These are phyloP conservation scores for Epinephelus awoara DNA, from an alignment of 2,797 vertebrate species.

Conservation along the genomic window DNA sequence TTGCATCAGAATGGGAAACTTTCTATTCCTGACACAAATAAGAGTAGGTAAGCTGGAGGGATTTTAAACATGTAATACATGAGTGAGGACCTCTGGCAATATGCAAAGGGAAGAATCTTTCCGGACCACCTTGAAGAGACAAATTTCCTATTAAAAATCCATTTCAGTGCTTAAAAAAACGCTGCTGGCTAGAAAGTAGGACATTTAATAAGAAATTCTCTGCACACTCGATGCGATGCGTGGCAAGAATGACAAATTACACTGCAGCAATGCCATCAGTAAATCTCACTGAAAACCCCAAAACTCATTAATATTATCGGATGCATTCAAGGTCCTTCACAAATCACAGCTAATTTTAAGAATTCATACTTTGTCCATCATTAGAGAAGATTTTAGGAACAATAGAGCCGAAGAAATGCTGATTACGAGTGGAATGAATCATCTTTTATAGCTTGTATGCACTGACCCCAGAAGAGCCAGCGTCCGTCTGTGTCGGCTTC, in stretches of 20 bases:
- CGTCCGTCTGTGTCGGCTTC: not conserved
- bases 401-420: slow-evolving; percentile 4
- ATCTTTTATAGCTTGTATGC: not conserved
- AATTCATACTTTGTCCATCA: slow-evolving; percentile 11
- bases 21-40: slow-evolving; percentile 12
- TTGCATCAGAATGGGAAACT: slow-evolving; percentile 30
- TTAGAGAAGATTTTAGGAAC: slow-evolving; percentile 25
- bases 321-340: not conserved
- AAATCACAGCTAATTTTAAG: not conserved
- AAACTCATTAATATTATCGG: slow-evolving; percentile 20
- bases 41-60: slow-evolving; percentile 32
- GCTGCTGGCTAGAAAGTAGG: slow-evolving; percentile 25
- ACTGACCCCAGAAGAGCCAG: not conserved
- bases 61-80: slow-evolving; percentile 31
- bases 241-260: slow-evolving; percentile 41
- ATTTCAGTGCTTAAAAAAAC: slow-evolving; percentile 53
- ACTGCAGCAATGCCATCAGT: slow-evolving; percentile 26
- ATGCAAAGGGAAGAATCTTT: slow-evolving; percentile 55
- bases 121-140: slow-evolving; percentile 50
- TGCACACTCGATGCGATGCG: slow-evolving; percentile 15
- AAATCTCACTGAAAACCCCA: slow-evolving; percentile 29
- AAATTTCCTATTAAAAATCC: slow-evolving; percentile 63
- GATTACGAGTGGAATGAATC: slow-evolving; percentile 36
- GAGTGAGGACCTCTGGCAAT: slow-evolving; percentile 34
- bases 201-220: slow-evolving; percentile 42